Evolutionary conservation across 2,113 vertebrate genomes (phyloP).

Genomic region (Callospermophilus lateralis): DNA sequence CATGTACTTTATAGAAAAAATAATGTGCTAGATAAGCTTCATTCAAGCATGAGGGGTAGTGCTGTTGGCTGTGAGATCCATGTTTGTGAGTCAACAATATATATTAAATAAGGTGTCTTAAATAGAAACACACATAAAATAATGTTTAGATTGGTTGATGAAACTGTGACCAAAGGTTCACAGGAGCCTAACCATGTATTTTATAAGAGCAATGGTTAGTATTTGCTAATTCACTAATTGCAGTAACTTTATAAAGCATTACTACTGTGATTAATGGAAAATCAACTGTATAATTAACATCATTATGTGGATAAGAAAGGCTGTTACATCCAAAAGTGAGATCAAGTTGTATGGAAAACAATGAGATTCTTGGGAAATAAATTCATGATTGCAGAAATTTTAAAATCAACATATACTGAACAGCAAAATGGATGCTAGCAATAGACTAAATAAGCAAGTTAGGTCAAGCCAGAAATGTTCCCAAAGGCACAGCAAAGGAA

Average conservation of each 20-base stretch:
- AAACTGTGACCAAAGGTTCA: conserved; percentile 14
- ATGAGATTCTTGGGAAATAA: conserved; percentile 7
- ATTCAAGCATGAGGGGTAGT: not conserved
- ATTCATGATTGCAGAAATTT: not conserved
- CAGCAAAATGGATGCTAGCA: not conserved
- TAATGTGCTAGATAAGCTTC: not conserved
- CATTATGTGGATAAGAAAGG: not conserved
- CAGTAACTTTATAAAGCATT: not conserved
- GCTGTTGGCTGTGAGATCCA: not conserved
- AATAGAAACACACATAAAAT: not conserved
- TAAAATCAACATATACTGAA: not conserved
- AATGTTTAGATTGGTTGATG: not conserved
- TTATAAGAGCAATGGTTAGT: not conserved
- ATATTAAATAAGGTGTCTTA: not conserved
- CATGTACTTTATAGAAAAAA: not conserved
- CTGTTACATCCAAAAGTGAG: not conserved
- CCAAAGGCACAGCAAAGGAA: not conserved
- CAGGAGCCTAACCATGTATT: not conserved
- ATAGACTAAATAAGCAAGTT: conserved; percentile 21
- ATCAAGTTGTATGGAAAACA: not conserved
- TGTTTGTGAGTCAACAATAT: not conserved
- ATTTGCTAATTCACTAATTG: conserved; percentile 12
- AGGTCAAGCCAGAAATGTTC: not conserved
- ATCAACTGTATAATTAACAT: not conserved
- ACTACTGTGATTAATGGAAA: conserved; percentile 5